Percentiles rank a stretch among this genome's conserved stretches.
Evolutionary conservation across 2,113 vertebrate species (phyloP).

Genomic region (Albula goreensis): DNA sequence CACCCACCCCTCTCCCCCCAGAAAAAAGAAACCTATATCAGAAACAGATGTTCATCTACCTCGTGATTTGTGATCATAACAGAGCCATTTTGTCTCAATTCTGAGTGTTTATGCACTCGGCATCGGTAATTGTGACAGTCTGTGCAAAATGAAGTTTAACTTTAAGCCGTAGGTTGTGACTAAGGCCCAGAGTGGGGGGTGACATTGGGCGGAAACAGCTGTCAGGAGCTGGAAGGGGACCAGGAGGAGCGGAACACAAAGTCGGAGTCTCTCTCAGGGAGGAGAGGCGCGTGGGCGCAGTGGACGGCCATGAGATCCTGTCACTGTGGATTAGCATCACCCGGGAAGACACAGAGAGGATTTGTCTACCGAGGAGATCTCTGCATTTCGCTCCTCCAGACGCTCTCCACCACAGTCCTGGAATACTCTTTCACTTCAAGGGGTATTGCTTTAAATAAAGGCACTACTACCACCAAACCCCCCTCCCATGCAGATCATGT

Average conservation of each 20-base stretch:
- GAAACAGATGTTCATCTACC: background rate
- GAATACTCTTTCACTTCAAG: background rate
- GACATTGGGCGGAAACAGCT: conserved; percentile 21
- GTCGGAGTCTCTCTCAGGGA: background rate
- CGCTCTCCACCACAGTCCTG: background rate
- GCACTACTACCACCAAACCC: background rate
- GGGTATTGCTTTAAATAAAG: background rate
- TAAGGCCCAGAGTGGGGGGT: conserved; percentile 8
- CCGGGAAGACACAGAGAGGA: conserved; percentile 45
- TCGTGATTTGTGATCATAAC: background rate
- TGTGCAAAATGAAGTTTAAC: background rate
- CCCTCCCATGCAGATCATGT: background rate
- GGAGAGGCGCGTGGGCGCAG: conserved; percentile 29
- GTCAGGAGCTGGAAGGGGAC: background rate
- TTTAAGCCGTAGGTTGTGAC: conserved; percentile 19
- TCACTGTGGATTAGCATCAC: conserved; percentile 59
- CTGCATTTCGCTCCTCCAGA: conserved; percentile 14
- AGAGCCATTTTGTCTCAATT: background rate
- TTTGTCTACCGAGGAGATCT: conserved; percentile 51
- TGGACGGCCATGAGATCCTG: conserved; percentile 53
- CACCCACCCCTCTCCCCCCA: no score
- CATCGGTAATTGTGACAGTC: background rate
- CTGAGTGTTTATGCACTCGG: background rate
- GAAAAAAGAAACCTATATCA: background rate
- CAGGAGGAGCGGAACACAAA: background rate